Base-by-base conservation (phyloP, 2,888 invertebrate species). In the Hetaerina titia region DNA sequence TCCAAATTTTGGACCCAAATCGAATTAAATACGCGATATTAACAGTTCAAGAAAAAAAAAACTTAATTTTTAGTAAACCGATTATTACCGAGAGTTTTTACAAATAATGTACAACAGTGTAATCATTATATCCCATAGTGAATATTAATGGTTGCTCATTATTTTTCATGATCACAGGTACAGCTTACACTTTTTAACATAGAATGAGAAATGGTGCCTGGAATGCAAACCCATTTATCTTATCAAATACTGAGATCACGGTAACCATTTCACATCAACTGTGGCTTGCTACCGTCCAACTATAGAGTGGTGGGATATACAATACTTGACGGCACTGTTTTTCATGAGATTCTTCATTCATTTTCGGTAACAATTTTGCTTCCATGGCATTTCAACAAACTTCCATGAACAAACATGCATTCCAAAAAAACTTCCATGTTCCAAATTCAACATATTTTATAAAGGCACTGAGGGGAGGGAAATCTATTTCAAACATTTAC, bases 311-410 rank as follows among this genome's bases (percentile, higher is more conserved):
- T 81, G 81, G 81, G 81, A 81, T 31, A 25, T 81, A 81, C 81
- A 81, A 81, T 81, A 81, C 81, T 31, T 81, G 81, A 81, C 9
- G 81, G 31, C n/a, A 69, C 69, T 69, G 69, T 31, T 81, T 58
- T 58, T n/a, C 58, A 19, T 69, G 19, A 92, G n/a, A 22, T 19
- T 56, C 17, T 13, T n/a, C 69, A 90, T 31, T 56, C 45, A 56
- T 89, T n/a, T 92, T 63, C 7, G 22, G 15, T 19, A 56, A 92
- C 69, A 69, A 64, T 56, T 45, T 56, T 92, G 92, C 69, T 92
- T 92, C 92, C 92, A 92, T 69, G 92, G 92, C 92, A 92, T 69
- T 45, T 64, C 69, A 92, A 92, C 92, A 92, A 92, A 92, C 92
- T 69, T 56, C 69, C 13, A 81, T 69, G 81, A 81, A 81, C 69